Conservation (phyloP, 1,140 invertebrate species). For the Zaprionus lachaisei region DNA sequence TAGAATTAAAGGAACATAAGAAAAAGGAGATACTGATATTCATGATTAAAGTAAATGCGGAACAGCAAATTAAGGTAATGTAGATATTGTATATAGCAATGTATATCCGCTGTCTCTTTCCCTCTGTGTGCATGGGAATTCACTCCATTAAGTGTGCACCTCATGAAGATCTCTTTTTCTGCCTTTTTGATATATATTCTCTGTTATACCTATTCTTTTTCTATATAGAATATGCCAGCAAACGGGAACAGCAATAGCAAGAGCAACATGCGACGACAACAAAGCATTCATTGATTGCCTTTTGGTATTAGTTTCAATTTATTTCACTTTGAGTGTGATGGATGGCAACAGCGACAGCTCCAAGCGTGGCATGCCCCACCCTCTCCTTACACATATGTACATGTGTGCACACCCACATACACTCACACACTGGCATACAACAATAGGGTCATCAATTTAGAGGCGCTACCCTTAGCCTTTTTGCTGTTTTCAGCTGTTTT, state of each 20-base stretch:
- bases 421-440: conserved; percentile 3
- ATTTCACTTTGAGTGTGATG: conserved; percentile 75
- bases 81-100: no score
- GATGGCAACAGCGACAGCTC: conserved; percentile 67
- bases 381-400: conserved; percentile 5
- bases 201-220: not conserved
- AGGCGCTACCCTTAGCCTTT: conserved; percentile 18
- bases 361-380: conserved; percentile 44
- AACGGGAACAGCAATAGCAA: conserved; percentile 12
- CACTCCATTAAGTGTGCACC: conserved; percentile 1
- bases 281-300: conserved; percentile 71
- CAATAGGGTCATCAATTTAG: conserved; percentile 50
- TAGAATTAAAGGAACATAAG: not conserved
- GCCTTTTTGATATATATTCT: not conserved
- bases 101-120: no score
- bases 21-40: no score
- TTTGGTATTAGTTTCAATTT: conserved; percentile 78
- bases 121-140: no score
- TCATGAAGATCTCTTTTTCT: not conserved
- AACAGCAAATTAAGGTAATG: no score
- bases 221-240: not conserved
- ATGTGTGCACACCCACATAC: not conserved
- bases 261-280: conserved; percentile 27
- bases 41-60: no score
- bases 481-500: not conserved